Evolutionary conservation across 2,888 invertebrate species (phyloP).

Genomic region (Synergus umbraculus): DNA sequence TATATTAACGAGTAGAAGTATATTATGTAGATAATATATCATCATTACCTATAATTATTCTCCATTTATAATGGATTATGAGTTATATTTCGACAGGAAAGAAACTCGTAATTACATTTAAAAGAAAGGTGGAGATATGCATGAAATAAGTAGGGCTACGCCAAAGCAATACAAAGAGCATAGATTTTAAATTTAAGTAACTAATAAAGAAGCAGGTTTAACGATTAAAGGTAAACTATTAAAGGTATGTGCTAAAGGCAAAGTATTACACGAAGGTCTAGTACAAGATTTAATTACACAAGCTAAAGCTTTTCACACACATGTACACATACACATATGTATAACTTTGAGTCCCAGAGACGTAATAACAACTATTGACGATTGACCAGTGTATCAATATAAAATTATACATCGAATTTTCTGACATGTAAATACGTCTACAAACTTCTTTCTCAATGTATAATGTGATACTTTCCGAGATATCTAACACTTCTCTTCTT

Average conservation of each 20-base stretch:
- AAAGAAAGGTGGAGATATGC: constrained; percentile 63
- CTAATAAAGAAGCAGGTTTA: constrained; percentile 53
- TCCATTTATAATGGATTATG: constrained; percentile 28
- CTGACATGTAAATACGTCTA: constrained; percentile 30
- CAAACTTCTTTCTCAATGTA: constrained; percentile 28
- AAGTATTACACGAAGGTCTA: constrained; percentile 59
- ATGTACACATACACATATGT: constrained; percentile 28
- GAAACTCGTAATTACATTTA: constrained; percentile 18
- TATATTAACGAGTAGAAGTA: constrained; percentile 59
- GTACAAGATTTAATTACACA: constrained; percentile 49
- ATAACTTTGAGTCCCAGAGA: constrained; percentile 23
- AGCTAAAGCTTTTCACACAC: constrained; percentile 23
- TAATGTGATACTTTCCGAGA: constrained; percentile 34
- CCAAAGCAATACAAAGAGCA: constrained; percentile 76
- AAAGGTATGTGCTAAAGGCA: constrained; percentile 48
- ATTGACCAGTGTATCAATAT: constrained; percentile 26
- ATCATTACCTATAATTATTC: not conserved
- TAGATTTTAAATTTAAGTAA: constrained; percentile 63
- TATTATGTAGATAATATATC: constrained; percentile 49
- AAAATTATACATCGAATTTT: constrained; percentile 36
- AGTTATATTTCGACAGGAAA: not conserved
- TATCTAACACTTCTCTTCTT: constrained; percentile 6
- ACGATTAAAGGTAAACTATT: constrained; percentile 49
- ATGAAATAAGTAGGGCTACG: constrained; percentile 74
- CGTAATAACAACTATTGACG: constrained; percentile 11